Percentiles rank a stretch among this genome's conserved stretches.
These are phyloP conservation scores for Meganola albula DNA, from an alignment of 2,888 invertebrate genomes.

Conservation along the genomic window DNA sequence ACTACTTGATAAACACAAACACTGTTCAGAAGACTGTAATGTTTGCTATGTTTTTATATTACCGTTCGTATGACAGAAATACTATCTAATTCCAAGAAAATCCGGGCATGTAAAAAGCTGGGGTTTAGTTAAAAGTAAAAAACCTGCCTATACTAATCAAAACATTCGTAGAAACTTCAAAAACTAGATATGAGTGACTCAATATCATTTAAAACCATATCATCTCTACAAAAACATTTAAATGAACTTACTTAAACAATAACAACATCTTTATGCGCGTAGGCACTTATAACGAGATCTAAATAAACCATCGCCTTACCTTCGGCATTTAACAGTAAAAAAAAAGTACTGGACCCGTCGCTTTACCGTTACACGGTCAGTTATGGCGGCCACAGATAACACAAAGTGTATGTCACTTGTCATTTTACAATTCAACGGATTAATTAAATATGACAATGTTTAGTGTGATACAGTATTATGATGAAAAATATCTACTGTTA, in stretches of 20 bases:
- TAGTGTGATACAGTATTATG: constrained; percentile 26
- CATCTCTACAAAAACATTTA: neutral
- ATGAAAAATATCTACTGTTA: constrained; percentile 23
- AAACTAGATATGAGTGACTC: too few relatives aligned
- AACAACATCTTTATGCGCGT: constrained; percentile 16
- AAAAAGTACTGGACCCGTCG: constrained; percentile 46
- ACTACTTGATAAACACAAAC: too few relatives aligned
- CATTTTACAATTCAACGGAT: constrained; percentile 32
- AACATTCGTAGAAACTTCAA: too few relatives aligned
- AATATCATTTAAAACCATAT: neutral
- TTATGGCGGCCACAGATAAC: constrained; percentile 29
- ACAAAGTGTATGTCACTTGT: constrained; percentile 20
- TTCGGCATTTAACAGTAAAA: constrained; percentile 53
- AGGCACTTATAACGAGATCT: constrained; percentile 27
- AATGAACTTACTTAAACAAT: constrained; percentile 1
- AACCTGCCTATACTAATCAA: too few relatives aligned
- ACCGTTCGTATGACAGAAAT: too few relatives aligned
- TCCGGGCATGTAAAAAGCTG: too few relatives aligned
- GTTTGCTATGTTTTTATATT: too few relatives aligned
- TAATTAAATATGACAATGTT: constrained; percentile 45
- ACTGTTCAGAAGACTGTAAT: too few relatives aligned
- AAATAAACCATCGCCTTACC: constrained; percentile 40
- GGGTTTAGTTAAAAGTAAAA: too few relatives aligned
- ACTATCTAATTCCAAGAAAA: too few relatives aligned
- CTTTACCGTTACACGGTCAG: constrained; percentile 48